Conservation (phyloP, 2,888 invertebrate species). For the Mimas tiliae region DNA sequence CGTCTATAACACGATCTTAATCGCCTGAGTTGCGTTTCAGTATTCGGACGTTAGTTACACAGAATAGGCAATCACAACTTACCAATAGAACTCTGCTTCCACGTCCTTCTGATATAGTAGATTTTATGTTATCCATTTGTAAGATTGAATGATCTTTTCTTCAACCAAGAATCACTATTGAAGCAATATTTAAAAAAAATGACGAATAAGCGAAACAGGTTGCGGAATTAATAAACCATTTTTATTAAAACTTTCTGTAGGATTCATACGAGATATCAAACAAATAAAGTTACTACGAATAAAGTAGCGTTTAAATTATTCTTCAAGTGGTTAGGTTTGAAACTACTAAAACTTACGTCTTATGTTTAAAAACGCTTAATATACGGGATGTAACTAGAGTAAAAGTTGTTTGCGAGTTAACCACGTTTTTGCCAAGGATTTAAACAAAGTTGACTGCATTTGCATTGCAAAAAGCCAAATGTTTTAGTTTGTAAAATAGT, state of each 20-base stretch:
- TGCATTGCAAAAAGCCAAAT: conserved; percentile 19
- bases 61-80: too few species aligned
- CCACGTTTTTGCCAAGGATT: conserved; percentile 14
- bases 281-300: background rate
- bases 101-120: too few species aligned
- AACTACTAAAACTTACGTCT: conserved; percentile 14
- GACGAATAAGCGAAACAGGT: too few species aligned
- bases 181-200: too few species aligned
- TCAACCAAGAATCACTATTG: too few species aligned
- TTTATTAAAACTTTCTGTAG: background rate
- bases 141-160: too few species aligned
- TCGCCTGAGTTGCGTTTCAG: too few species aligned
- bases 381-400: conserved; percentile 16
- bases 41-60: too few species aligned
- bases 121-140: too few species aligned
- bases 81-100: too few species aligned
- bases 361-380: conserved; percentile 19
- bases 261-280: background rate
- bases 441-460: conserved; percentile 17
- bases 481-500: conserved; percentile 23
- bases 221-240: too few species aligned
- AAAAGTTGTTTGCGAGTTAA: conserved; percentile 17
- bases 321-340: background rate
- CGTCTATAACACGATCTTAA: too few species aligned
- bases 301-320: background rate